Evolutionary conservation across 2,888 invertebrate species (phyloP).

Genomic region (Meta bourneti): DNA sequence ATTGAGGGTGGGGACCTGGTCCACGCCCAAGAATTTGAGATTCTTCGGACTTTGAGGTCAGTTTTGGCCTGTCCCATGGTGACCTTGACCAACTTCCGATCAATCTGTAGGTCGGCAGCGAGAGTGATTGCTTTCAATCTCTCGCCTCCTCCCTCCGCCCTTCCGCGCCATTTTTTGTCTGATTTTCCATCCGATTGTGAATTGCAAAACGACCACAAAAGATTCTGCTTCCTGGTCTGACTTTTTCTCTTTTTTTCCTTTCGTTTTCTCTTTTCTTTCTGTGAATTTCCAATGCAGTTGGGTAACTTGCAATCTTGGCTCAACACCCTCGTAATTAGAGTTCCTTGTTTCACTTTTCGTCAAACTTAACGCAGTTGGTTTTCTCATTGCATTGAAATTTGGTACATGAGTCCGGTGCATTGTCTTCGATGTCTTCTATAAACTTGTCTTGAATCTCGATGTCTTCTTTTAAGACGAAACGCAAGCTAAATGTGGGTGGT

Average conservation of each 20-base stretch:
- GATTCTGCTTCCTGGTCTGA: slow-evolving; percentile 16
- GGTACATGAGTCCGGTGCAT: no score
- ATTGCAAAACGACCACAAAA: background rate
- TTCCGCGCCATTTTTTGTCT: no score
- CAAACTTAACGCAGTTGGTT: no score
- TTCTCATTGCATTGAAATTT: no score
- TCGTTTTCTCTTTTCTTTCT: background rate
- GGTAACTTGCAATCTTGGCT: background rate
- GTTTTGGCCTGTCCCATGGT: slow-evolving; percentile 54
- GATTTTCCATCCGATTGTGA: slow-evolving; percentile 23
- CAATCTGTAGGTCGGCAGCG: slow-evolving; percentile 33
- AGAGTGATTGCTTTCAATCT: slow-evolving; percentile 46
- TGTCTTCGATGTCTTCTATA: no score
- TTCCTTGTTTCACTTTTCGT: no score
- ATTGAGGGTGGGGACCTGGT: slow-evolving; percentile 53
- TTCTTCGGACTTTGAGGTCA: slow-evolving; percentile 61
- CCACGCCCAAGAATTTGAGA: slow-evolving; percentile 64
- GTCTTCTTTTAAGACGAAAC: no score
- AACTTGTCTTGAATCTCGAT: no score
- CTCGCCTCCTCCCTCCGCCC: background rate
- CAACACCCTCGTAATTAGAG: no score
- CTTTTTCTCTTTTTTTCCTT: background rate
- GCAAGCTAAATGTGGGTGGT: no score
- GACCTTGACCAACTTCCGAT: slow-evolving; percentile 70
- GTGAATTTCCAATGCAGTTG: background rate